Percentiles rank a stretch among this genome's conserved stretches.
Evolutionary conservation across 2,113 vertebrate species (phyloP).

Genomic region (Chionomys nivalis): DNA sequence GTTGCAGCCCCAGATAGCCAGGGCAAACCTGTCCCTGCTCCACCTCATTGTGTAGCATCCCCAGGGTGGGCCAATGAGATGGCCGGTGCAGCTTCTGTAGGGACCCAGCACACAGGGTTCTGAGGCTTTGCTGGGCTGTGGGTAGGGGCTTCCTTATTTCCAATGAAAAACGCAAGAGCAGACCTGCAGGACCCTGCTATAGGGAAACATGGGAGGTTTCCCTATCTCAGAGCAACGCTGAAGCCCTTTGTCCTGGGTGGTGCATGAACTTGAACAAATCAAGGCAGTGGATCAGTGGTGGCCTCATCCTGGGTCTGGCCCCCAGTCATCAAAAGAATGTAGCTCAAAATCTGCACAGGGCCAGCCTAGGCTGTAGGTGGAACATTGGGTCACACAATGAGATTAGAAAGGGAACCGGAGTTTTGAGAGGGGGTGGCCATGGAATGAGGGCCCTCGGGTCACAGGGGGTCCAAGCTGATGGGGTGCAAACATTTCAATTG

Average conservation of each 20-base stretch:
- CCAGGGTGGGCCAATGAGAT: background rate
- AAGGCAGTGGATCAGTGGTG: background rate
- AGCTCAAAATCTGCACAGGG: background rate
- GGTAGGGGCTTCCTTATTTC: background rate
- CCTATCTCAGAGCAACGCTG: background rate
- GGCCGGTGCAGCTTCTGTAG: background rate
- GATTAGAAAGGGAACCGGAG: too few species aligned
- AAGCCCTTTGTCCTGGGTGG: background rate
- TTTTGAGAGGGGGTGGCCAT: background rate
- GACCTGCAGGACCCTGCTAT: background rate
- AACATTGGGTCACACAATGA: background rate
- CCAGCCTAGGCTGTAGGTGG: background rate
- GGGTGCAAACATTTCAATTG: background rate
- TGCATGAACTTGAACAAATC: background rate
- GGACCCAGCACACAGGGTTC: background rate
- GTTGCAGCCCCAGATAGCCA: background rate
- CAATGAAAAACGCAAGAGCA: too few species aligned
- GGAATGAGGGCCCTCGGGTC: background rate
- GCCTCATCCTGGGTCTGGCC: background rate
- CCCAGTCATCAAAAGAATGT: background rate
- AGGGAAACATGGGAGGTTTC: background rate
- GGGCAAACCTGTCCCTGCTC: background rate
- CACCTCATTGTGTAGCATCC: too few species aligned
- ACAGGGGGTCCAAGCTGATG: background rate
- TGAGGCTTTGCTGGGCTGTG: too few species aligned